Base-by-base conservation (phyloP, 2,113 vertebrate genomes). In the Myotis davidii region DNA sequence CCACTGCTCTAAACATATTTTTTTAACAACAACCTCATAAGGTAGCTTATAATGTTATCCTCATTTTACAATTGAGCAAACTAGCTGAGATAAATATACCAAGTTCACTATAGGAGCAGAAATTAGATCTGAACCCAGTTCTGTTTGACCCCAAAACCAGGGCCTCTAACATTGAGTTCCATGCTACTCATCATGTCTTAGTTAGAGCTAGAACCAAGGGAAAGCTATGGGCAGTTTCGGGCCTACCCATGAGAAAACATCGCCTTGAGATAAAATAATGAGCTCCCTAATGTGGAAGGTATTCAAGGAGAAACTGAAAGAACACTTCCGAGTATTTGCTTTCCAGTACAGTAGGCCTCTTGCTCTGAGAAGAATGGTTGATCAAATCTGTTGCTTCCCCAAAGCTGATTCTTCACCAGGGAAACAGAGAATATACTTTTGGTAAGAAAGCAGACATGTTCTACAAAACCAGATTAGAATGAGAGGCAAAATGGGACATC, bases 381-480 rank as follows among this genome's bases (percentile, higher is more conserved):
- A 52, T 74, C 61, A 48, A 34, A 74, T 64, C 48, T 67, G 54
- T n/a, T 82, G 56, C 39, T 86, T 61, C 56, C 84, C 74, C 42
- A 29, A 48, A 83, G 34, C 21, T 42, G 69, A 61, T 34, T 88
- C 54, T 42, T 94, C 64, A 32, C 4, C 64, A 56, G 64, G 67
- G 70, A 90, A 73, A 91, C 65, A 94, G 61, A 69, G 23, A 29
- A 67, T 17, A 32, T 74, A 72, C 88, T 86, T 89, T 86, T 72
- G 45, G 27, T 74, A 76, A 93, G 65, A 85, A 96, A 90, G 72
- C 25, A 69, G 50, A 79, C 18, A 32, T 50, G 5, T 78, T 94
- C 65, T 27, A 90, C 23, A 92, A 93, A 93, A 27, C 42, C 34
- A 45, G 37, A 54, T 89, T 76, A 84, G 85, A 70, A 90, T 16